Conservation (phyloP, 2,888 invertebrate genomes). For the Agrypnus murinus region DNA sequence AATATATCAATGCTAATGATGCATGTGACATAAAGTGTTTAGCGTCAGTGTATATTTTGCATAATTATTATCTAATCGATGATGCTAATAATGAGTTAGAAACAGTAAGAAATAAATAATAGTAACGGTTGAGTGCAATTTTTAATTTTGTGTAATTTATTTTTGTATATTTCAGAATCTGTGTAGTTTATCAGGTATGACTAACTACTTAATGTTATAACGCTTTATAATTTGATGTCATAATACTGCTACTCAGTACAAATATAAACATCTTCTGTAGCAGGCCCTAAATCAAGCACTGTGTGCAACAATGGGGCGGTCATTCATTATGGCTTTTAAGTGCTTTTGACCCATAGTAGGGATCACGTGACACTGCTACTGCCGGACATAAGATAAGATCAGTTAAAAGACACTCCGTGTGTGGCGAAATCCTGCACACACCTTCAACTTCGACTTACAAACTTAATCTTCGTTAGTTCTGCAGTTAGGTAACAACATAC, state of each 20-base stretch:
- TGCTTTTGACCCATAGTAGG: slow-evolving; percentile 55
- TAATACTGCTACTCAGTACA: slow-evolving; percentile 33
- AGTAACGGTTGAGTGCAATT: too few species aligned
- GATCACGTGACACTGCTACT: slow-evolving; percentile 60
- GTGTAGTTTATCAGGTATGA: too few species aligned
- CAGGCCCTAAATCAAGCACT: slow-evolving; percentile 39
- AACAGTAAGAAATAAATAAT: too few species aligned
- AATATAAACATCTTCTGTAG: slow-evolving; percentile 39
- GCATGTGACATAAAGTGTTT: too few species aligned
- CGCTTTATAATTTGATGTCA: slow-evolving; percentile 36
- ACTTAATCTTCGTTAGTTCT: slow-evolving; percentile 14
- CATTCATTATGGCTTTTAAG: slow-evolving; percentile 47
- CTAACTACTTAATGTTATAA: too few species aligned
- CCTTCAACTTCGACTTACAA: slow-evolving; percentile 12
- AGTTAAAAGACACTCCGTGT: slow-evolving; percentile 56
- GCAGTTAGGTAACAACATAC: not conserved
- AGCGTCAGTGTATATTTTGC: too few species aligned
- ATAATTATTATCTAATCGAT: too few species aligned
- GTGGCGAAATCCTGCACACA: slow-evolving; percentile 58
- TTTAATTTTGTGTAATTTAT: too few species aligned
- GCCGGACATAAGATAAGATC: slow-evolving; percentile 57
- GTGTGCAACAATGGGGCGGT: slow-evolving; percentile 37
- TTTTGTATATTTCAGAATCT: too few species aligned
- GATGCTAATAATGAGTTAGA: too few species aligned
- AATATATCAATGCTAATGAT: too few species aligned